phyloP scores from a whole-genome alignment of 2,113 vertebrate species.

The Amphiprion ocellaris region DNA sequence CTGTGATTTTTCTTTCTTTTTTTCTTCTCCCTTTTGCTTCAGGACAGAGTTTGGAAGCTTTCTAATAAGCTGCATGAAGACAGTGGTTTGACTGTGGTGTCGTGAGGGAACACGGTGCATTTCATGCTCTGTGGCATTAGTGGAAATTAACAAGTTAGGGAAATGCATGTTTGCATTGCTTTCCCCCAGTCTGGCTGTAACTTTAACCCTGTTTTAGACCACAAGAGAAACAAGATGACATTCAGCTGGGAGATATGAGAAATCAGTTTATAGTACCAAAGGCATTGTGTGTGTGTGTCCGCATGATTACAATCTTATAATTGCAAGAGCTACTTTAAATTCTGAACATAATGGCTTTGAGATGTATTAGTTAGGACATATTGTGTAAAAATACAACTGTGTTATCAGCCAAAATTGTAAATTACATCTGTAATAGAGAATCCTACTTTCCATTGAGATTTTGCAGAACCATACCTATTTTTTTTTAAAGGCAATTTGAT shows the following conservation, averaged over 20 bases:
- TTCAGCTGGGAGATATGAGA: background rate
- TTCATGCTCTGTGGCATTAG: conserved; percentile 62
- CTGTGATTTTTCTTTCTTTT: background rate
- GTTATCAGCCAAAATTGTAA: conserved; percentile 1
- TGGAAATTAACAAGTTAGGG: conserved; percentile 57
- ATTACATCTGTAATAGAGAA: background rate
- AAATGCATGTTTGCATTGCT: conserved; percentile 44
- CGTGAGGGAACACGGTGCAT: conserved; percentile 51
- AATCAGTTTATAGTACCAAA: background rate
- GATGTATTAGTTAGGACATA: background rate
- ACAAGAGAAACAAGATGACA: conserved; percentile 14
- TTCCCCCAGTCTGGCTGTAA: conserved; percentile 11
- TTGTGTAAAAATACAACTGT: background rate
- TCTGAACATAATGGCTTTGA: background rate
- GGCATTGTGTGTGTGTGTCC: background rate
- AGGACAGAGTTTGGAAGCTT: conserved; percentile 33
- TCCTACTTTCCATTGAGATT: background rate
- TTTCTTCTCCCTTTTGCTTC: conserved; percentile 14
- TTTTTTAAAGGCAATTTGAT: conserved; percentile 13
- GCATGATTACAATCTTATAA: background rate
- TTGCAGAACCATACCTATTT: background rate
- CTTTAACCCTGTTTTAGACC: conserved; percentile 43
- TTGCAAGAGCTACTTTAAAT: background rate
- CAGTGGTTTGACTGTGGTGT: conserved; percentile 29
- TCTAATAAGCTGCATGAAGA: conserved; percentile 58